phyloP scores from a whole-genome alignment of 2,797 vertebrate genomes.

The Phataginus tetradactyla region DNA sequence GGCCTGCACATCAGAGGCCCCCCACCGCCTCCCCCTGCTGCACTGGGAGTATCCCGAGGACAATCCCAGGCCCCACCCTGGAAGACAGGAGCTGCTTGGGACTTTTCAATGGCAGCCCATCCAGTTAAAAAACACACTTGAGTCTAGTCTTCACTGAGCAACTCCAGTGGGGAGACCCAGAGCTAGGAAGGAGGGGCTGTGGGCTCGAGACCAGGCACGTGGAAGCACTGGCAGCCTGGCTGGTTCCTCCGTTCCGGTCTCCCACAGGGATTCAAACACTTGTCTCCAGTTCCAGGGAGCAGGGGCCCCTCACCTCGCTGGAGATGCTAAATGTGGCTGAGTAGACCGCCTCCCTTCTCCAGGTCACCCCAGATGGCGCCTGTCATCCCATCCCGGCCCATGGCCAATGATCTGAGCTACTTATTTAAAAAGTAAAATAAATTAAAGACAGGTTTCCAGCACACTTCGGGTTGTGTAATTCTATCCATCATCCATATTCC shows the following conservation, averaged over 20 bases:
- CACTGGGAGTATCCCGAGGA: background rate
- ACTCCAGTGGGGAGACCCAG: background rate
- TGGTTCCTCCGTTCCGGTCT: background rate
- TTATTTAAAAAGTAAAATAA: background rate
- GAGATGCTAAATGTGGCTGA: background rate
- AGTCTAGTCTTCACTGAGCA: background rate
- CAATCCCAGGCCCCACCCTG: constrained; percentile 43
- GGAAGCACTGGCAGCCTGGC: background rate
- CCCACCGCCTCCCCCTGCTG: background rate
- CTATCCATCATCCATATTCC: background rate
- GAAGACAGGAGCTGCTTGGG: background rate
- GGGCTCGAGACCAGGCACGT: background rate
- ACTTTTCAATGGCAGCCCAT: background rate
- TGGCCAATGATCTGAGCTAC: background rate
- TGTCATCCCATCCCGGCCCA: background rate
- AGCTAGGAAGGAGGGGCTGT: background rate
- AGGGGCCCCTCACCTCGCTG: background rate
- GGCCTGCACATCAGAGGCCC: too few relatives aligned
- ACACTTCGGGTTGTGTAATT: background rate
- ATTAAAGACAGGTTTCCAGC: background rate
- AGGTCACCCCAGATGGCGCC: background rate
- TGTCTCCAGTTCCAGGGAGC: background rate
- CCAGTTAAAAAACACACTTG: background rate
- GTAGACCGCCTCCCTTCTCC: background rate
- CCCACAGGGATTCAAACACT: background rate